Percentiles rank a stretch among this genome's conserved stretches.
Conservation (phyloP, 2,113 vertebrate genomes). For the Pachycephala philippinensis region DNA sequence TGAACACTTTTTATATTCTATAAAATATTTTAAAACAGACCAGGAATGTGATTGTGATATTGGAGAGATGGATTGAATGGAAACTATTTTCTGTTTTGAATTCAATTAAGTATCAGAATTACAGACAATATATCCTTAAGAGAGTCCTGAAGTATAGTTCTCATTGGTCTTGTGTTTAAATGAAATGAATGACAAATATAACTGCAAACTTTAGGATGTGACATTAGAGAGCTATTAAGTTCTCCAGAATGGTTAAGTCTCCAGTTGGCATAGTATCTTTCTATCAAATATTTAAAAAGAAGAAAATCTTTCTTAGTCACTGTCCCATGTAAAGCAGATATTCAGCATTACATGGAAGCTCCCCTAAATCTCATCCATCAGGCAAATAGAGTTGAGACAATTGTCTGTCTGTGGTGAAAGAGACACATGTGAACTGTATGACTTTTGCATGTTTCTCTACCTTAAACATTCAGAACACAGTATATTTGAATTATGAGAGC, state of each 20-base stretch:
- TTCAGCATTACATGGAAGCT: too few species aligned
- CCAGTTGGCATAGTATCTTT: not conserved
- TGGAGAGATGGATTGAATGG: not conserved
- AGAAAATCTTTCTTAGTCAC: not conserved
- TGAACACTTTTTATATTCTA: not conserved
- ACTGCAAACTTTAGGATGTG: not conserved
- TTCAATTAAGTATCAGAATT: not conserved
- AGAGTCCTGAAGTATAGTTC: not conserved
- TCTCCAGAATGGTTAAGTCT: not conserved
- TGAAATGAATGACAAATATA: not conserved
- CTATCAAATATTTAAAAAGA: not conserved
- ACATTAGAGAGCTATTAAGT: not conserved
- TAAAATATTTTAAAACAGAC: not conserved
- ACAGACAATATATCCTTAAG: not conserved
- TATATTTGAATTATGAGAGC: not conserved
- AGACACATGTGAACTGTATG: not conserved
- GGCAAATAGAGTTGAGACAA: not conserved
- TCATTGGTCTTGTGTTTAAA: not conserved
- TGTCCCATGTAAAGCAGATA: not conserved
- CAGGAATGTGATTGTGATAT: not conserved
- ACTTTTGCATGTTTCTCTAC: not conserved
- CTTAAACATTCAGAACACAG: not conserved
- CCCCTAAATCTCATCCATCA: not conserved
- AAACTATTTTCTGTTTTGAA: not conserved
- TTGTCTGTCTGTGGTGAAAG: not conserved